Evolutionary conservation across 2,113 vertebrate genomes (phyloP), one percentile per base, ranked within the genome.

Genomic region (Eudyptes chrysolophus): DNA sequence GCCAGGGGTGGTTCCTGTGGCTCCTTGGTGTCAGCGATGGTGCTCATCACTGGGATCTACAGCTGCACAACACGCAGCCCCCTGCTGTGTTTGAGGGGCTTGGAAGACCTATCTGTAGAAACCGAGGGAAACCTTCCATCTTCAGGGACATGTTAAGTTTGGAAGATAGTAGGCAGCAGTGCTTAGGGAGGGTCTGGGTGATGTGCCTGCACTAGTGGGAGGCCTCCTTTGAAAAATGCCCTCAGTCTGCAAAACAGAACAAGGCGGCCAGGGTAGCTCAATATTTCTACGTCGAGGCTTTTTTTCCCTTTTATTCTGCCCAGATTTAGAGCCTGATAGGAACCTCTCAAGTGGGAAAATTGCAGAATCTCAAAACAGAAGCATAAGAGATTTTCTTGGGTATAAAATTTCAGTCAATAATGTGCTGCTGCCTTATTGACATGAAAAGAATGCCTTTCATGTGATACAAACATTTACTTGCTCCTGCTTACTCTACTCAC

Each of bases 381-480:
- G 82, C 60, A 54, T 90, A 87, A 87, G 66, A 82, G 34, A 55
- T 97, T 95, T 96, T 87, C 71, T 90, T 95, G 72, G 89, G 89
- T 95, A 92, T 97, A 94, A 98, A 95, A 97, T 96, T 96, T 95
- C 82, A 93, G 96, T 97, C 97, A 97, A 94, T 97, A 97, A 96
- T 92, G 92, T 89, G 87, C 90, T 88, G 61, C 75, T 65, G 80
- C 95, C 92, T 97, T 96, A 95, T 92, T 97, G 94, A 96, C 95
- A 42, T 87, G 81, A 93, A 92, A 89, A 87, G 32, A 94, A 82
- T 80, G 80, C 92, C 78, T 89, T 97, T 91, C 95, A 85, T 95
- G 90, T 96, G 89, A 97, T 93, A 95, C 87, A 84, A 87, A 97
- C 94, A 90, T 96, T 95, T 89, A 87, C 94, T 97, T 89, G 96